Base-by-base conservation (phyloP, 37 sponge, comb jelly and placozoan species). In the Spongilla lacustris region DNA sequence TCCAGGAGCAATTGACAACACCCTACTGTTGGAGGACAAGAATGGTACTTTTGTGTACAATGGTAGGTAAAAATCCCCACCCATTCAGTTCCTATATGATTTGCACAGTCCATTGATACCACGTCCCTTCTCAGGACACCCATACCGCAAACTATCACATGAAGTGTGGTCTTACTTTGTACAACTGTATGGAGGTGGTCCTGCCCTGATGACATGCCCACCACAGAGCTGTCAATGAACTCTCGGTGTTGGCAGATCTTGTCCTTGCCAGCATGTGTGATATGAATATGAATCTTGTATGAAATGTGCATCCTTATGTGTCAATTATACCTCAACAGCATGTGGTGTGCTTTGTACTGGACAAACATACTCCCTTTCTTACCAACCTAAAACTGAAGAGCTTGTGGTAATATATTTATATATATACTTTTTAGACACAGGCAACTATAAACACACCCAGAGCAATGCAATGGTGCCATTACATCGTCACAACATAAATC, bases 161-260 rank as follows among this genome's bases (percentile, higher is more conserved):
- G 50, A 24, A 19, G 50, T 71, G 46, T 94, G 94, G 94, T 26
- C 68, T 21, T 94, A 84, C 66, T 87, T 94, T 58, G 82, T 66
- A 23, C 77, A 72, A 50, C 24, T n/a, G 0, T 94, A 94, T 84
- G 94, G 91, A 9, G 94, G 94, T 73, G 94, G 91, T 21, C 94
- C 94, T 0, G 24, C 74, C 22, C 50, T 94, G 24, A 75, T 81
- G 50, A 86, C 88, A 10, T 71, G 58, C 58, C 58, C 58, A 13
- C 58, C 58, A 17, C 12, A 6, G 12, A 58, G 19, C 21, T 58
- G 14, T 1, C 58, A 58, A 58, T 58, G 58, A 58, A 58, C 1
- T 17, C n/a, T n/a, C n/a, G n/a, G n/a, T 41, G 41, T 41, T 41
- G 3, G 41, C n/a, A 41, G 6, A 3, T 6, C 41, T 41, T 41